Evolutionary conservation across 2,113 vertebrate species (phyloP), one percentile per base, ranked within the genome.

Genomic region (Calidris pugnax): DNA sequence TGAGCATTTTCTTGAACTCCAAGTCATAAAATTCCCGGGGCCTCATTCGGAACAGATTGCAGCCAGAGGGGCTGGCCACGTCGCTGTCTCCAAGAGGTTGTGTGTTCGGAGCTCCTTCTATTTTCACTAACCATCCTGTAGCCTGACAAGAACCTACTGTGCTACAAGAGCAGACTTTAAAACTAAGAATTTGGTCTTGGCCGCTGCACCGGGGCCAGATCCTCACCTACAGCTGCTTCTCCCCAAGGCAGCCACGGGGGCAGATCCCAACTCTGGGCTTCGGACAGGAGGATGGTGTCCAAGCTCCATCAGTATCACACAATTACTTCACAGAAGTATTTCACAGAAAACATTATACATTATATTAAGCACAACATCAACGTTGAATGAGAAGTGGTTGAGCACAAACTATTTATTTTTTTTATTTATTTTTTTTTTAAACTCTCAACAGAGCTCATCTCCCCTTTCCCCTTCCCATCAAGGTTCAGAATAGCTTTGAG

Each of bases 171-270:
- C 24, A 9, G 0, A 1, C 27, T 19, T 16, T 7, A 43, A 53
- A 77, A 24, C 19, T 6, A 23, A 71, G 59, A 18, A 16, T 23
- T 26, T 15, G 28, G 24, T n/a, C 45, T 56, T 0, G 8, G 33
- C n/a, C 1, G 0, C 63, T 14, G 50, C 69, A 2, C 47, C 8
- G 27, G 3, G 0, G n/a, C 4, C 68, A 62, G 55, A 53, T 5
- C 37, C 66, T 45, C 5, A 3, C n/a, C 71, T 37, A 27, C 41
- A 67, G 19, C 27, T 32, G 35, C 50, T 14, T 19, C 51, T 63
- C 94, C 62, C 47, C 7, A 24, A 10, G 22, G 71, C 55, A 82
- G 33, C 39, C 2, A 1, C 1, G 0, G 22, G 47, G 16, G 0
- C 32, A 80, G 13, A 47, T 6, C 67, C 48, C 8, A 57, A 33